Percentiles rank a stretch among this genome's conserved stretches.
Conservation (phyloP, 1,140 invertebrate species). For the Drosophila melanica region DNA sequence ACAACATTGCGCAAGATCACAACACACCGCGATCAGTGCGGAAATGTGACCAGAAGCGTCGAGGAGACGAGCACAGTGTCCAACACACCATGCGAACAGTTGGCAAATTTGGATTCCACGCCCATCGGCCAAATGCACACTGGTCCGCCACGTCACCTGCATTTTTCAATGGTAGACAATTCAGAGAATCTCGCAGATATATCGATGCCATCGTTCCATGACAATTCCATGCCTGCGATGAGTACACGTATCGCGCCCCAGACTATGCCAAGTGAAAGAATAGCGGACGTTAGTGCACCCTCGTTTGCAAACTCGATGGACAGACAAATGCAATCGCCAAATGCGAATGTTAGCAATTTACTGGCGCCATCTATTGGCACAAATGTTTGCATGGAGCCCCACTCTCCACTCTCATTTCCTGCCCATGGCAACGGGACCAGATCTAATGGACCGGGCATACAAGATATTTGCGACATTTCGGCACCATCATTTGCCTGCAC, state of each 20-base stretch:
- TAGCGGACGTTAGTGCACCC: slow-evolving; percentile 38
- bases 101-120: not conserved
- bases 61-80: slow-evolving; percentile 51
- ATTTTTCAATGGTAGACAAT: slow-evolving; percentile 17
- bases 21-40: slow-evolving; percentile 43
- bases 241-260: not conserved
- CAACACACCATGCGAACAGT: not conserved
- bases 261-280: slow-evolving; percentile 20
- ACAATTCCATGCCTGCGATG: slow-evolving; percentile 19
- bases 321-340: not conserved
- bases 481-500: not conserved
- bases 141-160: slow-evolving; percentile 20
- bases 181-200: slow-evolving; percentile 46
- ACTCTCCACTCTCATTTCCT: not conserved
- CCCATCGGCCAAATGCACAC: not conserved
- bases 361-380: slow-evolving; percentile 4
- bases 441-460: not conserved
- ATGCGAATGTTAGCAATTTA: not conserved
- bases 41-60: slow-evolving; percentile 42
- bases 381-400: slow-evolving; percentile 13
- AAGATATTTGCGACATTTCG: not conserved
- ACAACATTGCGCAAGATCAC: slow-evolving; percentile 24
- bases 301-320: not conserved
- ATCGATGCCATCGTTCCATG: slow-evolving; percentile 43
- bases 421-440: not conserved